These are phyloP conservation scores for Hemiprocne comata DNA, from an alignment of 2,113 vertebrate species.

Conservation along the genomic window DNA sequence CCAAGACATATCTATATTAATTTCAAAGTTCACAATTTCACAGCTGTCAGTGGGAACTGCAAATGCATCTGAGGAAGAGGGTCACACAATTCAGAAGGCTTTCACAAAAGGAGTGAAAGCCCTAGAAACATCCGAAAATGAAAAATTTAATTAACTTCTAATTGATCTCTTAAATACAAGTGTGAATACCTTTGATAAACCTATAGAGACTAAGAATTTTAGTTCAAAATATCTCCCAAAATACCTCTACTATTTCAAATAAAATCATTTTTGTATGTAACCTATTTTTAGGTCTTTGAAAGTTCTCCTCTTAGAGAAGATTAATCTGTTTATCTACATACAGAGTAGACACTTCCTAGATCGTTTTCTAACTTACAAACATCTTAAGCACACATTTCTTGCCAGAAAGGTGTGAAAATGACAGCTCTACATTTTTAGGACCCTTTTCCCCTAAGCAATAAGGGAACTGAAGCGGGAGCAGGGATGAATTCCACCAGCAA, in stretches of 20 bases:
- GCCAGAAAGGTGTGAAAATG: background rate
- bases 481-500: background rate
- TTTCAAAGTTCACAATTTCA: background rate
- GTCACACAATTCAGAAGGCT: background rate
- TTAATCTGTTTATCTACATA: background rate
- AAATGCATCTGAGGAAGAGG: background rate
- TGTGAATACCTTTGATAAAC: background rate
- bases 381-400: background rate
- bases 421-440: background rate
- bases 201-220: background rate
- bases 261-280: background rate
- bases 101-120: background rate
- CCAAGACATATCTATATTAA: background rate
- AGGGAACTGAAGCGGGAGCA: background rate
- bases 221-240: too few relatives aligned
- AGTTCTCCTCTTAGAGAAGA: background rate
- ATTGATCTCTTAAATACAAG: background rate
- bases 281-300: background rate
- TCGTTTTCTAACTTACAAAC: background rate
- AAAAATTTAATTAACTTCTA: background rate
- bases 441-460: background rate
- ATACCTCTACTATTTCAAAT: background rate
- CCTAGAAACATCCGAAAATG: background rate
- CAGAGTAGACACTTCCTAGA: background rate
- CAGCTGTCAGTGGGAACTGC: background rate